These are phyloP conservation scores for Lycocerus yunnanus DNA, from an alignment of 2,888 invertebrate species.

Conservation along the genomic window DNA sequence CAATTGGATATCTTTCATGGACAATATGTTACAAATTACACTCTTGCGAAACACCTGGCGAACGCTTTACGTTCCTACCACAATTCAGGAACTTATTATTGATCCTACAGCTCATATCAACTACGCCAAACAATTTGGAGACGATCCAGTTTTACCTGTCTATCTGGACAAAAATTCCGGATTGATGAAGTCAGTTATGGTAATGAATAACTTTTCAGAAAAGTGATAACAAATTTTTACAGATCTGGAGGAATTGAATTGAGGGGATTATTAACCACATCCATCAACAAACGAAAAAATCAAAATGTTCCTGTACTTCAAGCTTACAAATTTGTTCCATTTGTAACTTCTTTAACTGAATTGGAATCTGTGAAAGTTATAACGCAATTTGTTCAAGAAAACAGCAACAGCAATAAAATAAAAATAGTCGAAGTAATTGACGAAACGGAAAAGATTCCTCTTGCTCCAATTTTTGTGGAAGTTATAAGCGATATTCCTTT, in stretches of 20 bases:
- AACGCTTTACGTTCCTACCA: conserved; percentile 70
- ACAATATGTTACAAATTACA: conserved; percentile 82
- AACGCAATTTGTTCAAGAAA: conserved; percentile 76
- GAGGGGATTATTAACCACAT: conserved; percentile 74
- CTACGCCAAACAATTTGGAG: conserved; percentile 23
- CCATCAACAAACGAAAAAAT: conserved; percentile 72
- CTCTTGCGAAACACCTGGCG: conserved; percentile 70
- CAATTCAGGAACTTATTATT: conserved; percentile 23
- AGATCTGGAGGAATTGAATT: conserved; percentile 79
- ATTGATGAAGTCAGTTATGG: not conserved
- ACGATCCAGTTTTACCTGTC: conserved; percentile 41
- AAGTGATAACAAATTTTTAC: conserved; percentile 5
- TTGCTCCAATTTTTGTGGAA: conserved; percentile 62
- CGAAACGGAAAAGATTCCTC: conserved; percentile 52
- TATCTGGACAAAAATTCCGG: conserved; percentile 53
- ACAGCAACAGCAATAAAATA: conserved; percentile 65
- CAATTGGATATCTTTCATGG: conserved; percentile 88
- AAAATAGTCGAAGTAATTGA: conserved; percentile 59
- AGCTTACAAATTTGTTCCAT: conserved; percentile 73
- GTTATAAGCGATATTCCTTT: conserved; percentile 70
- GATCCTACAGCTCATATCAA: conserved; percentile 22
- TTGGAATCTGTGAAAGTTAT: conserved; percentile 60
- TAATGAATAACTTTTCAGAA: not conserved
- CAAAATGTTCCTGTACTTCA: conserved; percentile 81
- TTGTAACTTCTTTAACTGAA: conserved; percentile 47